Evolutionary conservation across 2,113 vertebrate genomes (phyloP), one percentile per base, ranked within the genome.

Genomic region (Patagioenas fasciata): DNA sequence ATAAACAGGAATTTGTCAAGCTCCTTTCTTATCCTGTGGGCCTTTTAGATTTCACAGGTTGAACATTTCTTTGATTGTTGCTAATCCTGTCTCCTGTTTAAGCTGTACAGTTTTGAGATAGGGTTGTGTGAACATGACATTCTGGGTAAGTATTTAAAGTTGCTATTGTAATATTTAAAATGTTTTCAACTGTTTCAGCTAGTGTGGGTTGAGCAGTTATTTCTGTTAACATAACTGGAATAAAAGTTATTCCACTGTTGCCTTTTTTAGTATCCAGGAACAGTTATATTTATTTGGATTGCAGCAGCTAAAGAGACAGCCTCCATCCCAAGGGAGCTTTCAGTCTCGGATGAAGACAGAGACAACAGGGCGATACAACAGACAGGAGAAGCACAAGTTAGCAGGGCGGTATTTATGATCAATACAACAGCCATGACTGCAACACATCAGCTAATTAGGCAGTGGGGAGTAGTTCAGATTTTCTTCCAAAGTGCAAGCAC

Each of bases 391-490:
- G 60, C 21, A 3, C 64, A 71, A 50, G 83, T 24, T 82, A 84
- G n/a, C 57, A 58, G 71, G 16, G 38, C 1, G 9, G 31, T 90
- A 21, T 93, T 92, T 96, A 69, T 69, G 82, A 78, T 81, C 65
- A 42, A 2, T 80, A 53, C 5, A 6, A 65, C 79, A 57, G 61
- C 72, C 57, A 34, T 28, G 90, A 72, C 65, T 92, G 72, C 75
- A 91, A 16, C 82, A 70, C 64, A 85, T 93, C 82, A 78, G 32
- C 71, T 96, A 90, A 92, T 93, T 93, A 92, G 86, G 69, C 90
- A 91, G 80, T 32, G 54, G 83, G 83, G 92, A 96, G 77, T n/a
- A 89, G 48, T 94, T 96, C 14, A 72, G 44, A 34, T 91, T 93
- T 94, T 74, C 24, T 92, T 96, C 29, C 77, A 26, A 78, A 80